Base-by-base conservation (phyloP, 2,113 vertebrate genomes). In the Chionodraco myersi region DNA sequence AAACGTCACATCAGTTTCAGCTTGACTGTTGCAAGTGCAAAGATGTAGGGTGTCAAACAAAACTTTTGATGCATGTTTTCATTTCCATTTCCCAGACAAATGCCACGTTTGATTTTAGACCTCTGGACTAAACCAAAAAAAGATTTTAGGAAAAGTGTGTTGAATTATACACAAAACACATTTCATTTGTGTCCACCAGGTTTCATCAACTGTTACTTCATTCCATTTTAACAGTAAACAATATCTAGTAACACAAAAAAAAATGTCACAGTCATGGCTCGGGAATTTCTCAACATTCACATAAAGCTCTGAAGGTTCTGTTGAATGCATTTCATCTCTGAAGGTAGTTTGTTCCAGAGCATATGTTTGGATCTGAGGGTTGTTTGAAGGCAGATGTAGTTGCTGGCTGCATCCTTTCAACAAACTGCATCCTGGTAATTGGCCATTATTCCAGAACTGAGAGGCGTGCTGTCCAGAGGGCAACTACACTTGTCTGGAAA, bases 381-480 rank as follows among this genome's bases (percentile, higher is more conserved):
- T 86, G 77, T 90, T 93, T 93, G 90, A 90, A 91, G 88, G 87
- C 86, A 93, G 89, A 92, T 93, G 91, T 88, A 91, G 79, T 92
- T 93, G 78, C 89, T 92, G 88, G 89, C 90, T 91, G 84, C 88
- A 92, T 93, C 88, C 69, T 91, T 93, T 91, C 89, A 92, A 91
- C 93, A 92, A 92, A 91, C 89, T 90, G 84, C 88, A 89, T 91
- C 79, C 81, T 93, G 77, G 91, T 93, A 92, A 94, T 93, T 93
- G 92, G 86, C 91, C 87, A 92, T 93, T 93, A 92, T 87, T 92
- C 82, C 60, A 71, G 83, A 92, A 88, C 83, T 84, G 92, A 90
- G 87, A 91, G 87, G 87, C 80, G 56, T 86, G 88, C 88, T 89
- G 87, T 93, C 91, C 91, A 92, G 82, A 92, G 90, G 92, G 92